A percentile compares a stretch with the other conserved stretches of the same genome.
Conservation (phyloP, 2,888 invertebrate genomes). For the Sinelater perroti region DNA sequence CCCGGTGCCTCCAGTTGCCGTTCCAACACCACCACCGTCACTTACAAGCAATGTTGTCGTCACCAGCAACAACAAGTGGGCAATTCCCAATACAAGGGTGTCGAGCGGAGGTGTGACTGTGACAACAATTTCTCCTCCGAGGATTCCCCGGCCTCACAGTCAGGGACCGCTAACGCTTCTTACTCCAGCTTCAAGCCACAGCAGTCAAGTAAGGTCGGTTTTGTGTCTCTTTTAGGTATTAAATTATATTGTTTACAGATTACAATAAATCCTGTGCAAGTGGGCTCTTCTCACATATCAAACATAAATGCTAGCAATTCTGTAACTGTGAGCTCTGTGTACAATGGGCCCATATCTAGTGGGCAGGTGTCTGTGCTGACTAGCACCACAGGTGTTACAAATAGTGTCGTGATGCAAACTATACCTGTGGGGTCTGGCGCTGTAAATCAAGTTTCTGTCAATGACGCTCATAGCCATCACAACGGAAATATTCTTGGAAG, state of each 20-base stretch:
- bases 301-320: constrained; percentile 46
- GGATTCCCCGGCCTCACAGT: constrained; percentile 62
- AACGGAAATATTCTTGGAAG: constrained; percentile 46
- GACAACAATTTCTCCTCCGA: constrained; percentile 67
- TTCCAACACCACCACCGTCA: constrained; percentile 58
- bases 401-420: constrained; percentile 54
- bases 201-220: constrained; percentile 50
- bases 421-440: constrained; percentile 53
- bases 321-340: constrained; percentile 58
- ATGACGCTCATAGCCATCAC: constrained; percentile 50
- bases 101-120: constrained; percentile 71
- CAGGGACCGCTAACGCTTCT: constrained; percentile 63
- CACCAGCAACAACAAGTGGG: constrained; percentile 63
- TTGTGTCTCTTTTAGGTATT: neutral
- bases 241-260: constrained; percentile 26
- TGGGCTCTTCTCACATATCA: constrained; percentile 32
- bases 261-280: constrained; percentile 41
- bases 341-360: constrained; percentile 54
- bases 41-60: constrained; percentile 63
- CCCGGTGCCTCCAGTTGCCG: constrained; percentile 42
- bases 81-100: constrained; percentile 61
- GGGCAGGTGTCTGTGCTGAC: constrained; percentile 59
- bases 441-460: constrained; percentile 48
- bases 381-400: constrained; percentile 43
- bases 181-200: constrained; percentile 46